These are phyloP conservation scores for Atopsyche davidsoni DNA, from an alignment of 1,140 invertebrate species.

Conservation along the genomic window DNA sequence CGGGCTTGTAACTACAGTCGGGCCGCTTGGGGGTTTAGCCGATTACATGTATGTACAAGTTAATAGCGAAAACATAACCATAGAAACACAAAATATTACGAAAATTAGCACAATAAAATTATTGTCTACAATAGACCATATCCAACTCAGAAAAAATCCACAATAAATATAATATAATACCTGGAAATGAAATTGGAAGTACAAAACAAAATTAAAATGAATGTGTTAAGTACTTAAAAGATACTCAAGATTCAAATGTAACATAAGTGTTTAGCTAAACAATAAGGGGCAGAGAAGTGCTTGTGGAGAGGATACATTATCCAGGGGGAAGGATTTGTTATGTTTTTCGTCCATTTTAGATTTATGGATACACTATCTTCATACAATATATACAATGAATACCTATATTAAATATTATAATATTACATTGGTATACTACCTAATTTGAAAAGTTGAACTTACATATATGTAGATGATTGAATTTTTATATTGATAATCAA, in stretches of 20 bases:
- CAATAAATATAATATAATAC: conserved; percentile 16
- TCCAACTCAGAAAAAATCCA: conserved; percentile 17
- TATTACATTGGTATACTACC: no score
- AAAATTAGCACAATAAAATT: conserved; percentile 24
- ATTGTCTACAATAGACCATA: conserved; percentile 16
- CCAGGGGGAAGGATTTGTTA: conserved; percentile 6
- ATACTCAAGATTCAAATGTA: conserved; percentile 4
- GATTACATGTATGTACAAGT: conserved; percentile 16
- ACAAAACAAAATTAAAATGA: conserved; percentile 17
- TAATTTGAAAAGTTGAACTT: no score
- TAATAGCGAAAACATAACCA: conserved; percentile 22
- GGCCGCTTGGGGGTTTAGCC: conserved; percentile 6
- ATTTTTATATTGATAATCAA: neutral
- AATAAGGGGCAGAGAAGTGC: conserved; percentile 19
- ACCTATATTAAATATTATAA: no score
- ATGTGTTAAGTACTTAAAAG: conserved; percentile 15
- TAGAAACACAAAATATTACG: conserved; percentile 20
- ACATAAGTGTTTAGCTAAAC: conserved; percentile 18
- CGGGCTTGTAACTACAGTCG: neutral
- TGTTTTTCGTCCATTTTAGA: neutral
- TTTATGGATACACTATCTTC: conserved; percentile 1
- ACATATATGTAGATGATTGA: no score
- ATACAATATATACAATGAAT: no score
- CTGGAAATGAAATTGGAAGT: conserved; percentile 19
- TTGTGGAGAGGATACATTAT: conserved; percentile 9